Conservation (phyloP, 2,113 vertebrate genomes). For the Andinoacara biseriatus region DNA sequence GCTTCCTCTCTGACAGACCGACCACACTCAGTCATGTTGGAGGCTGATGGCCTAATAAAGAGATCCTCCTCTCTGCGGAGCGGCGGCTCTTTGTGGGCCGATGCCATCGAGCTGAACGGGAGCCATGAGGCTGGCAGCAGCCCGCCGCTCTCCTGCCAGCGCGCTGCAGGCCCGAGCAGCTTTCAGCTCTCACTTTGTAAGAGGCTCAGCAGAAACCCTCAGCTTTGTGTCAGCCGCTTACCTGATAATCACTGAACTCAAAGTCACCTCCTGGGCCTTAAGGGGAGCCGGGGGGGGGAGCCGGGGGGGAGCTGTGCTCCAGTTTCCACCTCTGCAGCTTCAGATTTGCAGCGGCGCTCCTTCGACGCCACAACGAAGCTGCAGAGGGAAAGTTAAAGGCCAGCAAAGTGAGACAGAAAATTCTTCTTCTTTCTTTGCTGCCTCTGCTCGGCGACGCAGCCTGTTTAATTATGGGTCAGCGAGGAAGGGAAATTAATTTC, state of each 20-base stretch:
- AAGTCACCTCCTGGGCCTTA: constrained; percentile 17
- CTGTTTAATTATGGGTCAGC: constrained; percentile 58
- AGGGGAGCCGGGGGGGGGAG: background rate
- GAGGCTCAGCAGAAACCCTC: constrained; percentile 36
- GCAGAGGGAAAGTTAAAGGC: constrained; percentile 1
- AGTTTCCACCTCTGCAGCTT: background rate
- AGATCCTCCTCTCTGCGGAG: background rate
- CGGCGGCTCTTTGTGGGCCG: constrained; percentile 26
- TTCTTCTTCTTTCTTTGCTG: constrained; percentile 7
- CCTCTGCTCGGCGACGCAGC: background rate
- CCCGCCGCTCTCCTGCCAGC: constrained; percentile 63
- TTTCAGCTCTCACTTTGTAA: constrained; percentile 55
- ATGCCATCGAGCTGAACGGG: constrained; percentile 39
- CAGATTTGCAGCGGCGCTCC: background rate
- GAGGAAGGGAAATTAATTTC: constrained; percentile 66
- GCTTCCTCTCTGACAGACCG: background rate
- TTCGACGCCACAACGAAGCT: background rate
- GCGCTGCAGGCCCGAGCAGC: background rate
- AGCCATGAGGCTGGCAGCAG: constrained; percentile 56
- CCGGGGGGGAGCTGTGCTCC: background rate
- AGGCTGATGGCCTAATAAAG: constrained; percentile 24
- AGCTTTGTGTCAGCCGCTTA: constrained; percentile 15
- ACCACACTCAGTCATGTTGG: background rate
- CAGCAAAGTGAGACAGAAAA: constrained; percentile 23
- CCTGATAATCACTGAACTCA: constrained; percentile 54